phyloP scores from a whole-genome alignment of 2,888 invertebrate genomes.

The Athetis lepigone region DNA sequence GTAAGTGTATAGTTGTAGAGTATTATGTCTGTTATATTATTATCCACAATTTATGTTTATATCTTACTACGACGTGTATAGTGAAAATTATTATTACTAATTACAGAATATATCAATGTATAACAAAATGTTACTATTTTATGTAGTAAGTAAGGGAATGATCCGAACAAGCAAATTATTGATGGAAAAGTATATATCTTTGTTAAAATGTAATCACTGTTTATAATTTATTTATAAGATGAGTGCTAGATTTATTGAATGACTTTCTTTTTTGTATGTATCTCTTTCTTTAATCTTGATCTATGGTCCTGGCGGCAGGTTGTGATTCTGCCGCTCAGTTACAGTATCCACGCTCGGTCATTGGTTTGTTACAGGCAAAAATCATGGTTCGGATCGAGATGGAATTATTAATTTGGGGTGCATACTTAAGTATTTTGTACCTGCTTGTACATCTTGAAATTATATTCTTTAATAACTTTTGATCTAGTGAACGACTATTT shows the following conservation, averaged over 20 bases:
- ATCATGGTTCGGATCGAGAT: neutral
- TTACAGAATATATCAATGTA: neutral
- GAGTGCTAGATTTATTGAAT: conserved; percentile 11
- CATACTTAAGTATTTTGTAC: too few relatives aligned
- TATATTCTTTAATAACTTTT: too few relatives aligned
- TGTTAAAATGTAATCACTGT: conserved; percentile 32
- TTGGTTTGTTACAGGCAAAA: neutral
- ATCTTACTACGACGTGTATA: neutral
- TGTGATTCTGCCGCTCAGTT: neutral
- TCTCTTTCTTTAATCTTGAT: neutral
- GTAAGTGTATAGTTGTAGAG: conserved; percentile 12
- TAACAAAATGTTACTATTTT: conserved; percentile 17
- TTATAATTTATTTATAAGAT: conserved; percentile 33
- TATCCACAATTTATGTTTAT: conserved; percentile 2
- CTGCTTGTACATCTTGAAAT: too few relatives aligned
- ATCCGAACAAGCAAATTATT: conserved; percentile 4
- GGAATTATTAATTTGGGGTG: neutral
- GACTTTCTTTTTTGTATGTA: conserved; percentile 3
- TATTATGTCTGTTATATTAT: neutral
- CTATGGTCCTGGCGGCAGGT: neutral
- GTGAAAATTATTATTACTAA: conserved; percentile 15
- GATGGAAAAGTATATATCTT: neutral
- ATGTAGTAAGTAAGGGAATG: conserved; percentile 1
- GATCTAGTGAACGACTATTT: too few relatives aligned
- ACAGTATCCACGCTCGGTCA: neutral